phyloP scores from a whole-genome alignment of 2,113 vertebrate species.

The Cygnus atratus region DNA sequence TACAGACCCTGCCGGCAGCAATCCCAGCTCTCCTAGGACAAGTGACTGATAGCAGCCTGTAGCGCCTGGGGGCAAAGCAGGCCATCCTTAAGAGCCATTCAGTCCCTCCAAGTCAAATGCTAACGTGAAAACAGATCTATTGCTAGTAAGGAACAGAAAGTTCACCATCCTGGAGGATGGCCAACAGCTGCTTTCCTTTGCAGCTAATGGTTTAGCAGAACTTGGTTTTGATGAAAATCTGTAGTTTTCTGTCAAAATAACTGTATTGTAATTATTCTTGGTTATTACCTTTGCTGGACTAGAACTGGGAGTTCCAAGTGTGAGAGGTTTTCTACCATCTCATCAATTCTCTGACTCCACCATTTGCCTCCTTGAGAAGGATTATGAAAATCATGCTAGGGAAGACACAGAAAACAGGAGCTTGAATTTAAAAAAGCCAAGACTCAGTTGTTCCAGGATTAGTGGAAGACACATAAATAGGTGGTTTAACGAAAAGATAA shows the following conservation, averaged over 20 bases:
- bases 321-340: neutral
- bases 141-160: neutral
- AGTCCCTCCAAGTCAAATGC: neutral
- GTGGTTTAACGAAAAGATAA: neutral
- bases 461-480: neutral
- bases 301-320: neutral
- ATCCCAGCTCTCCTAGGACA: neutral
- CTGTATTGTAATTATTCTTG: neutral
- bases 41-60: neutral
- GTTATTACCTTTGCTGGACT: neutral
- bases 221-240: neutral
- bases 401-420: neutral
- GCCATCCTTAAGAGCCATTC: neutral
- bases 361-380: neutral
- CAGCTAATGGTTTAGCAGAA: neutral
- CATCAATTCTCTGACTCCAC: neutral
- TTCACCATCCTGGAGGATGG: fast-evolving
- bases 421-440: neutral
- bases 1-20: neutral
- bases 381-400: neutral
- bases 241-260: neutral
- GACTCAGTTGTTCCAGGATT: neutral
- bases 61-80: neutral
- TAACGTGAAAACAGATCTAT: neutral
- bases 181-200: neutral